These are phyloP conservation scores for Bombus terrestris DNA, from an alignment of 1,140 invertebrate genomes.

Conservation along the genomic window DNA sequence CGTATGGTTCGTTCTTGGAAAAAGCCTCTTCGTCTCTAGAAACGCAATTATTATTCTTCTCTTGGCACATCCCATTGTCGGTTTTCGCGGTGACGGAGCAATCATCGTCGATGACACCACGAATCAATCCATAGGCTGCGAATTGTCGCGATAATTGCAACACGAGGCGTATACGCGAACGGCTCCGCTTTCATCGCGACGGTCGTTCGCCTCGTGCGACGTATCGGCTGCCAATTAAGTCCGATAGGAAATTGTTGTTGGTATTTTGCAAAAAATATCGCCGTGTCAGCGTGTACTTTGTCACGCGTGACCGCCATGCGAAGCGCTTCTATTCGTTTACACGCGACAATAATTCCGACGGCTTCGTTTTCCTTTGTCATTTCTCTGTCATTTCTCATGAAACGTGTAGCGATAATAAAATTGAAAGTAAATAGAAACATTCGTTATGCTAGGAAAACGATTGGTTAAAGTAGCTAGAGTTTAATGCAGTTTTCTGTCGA, in stretches of 20 bases:
- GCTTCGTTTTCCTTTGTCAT: too few relatives aligned
- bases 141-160: conserved; percentile 63
- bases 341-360: not conserved
- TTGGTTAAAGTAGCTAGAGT: too few relatives aligned
- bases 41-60: not conserved
- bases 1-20: too few relatives aligned
- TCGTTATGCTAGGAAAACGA: too few relatives aligned
- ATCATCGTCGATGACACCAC: conserved; percentile 9
- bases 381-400: too few relatives aligned
- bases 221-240: conserved; percentile 55
- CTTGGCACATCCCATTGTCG: too few relatives aligned
- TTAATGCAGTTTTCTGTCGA: too few relatives aligned
- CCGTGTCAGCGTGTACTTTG: conserved; percentile 16
- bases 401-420: too few relatives aligned
- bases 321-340: not conserved
- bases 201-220: conserved; percentile 30
- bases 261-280: conserved; percentile 32
- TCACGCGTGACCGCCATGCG: not conserved
- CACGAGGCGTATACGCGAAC: conserved; percentile 30
- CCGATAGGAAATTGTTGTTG: conserved; percentile 42
- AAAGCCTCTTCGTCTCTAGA: not conserved
- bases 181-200: conserved; percentile 22
- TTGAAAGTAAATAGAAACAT: too few relatives aligned
- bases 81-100: not conserved
- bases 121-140: conserved; percentile 48